Base-by-base conservation (phyloP, 2,888 invertebrate species). In the Agrotis segetum region DNA sequence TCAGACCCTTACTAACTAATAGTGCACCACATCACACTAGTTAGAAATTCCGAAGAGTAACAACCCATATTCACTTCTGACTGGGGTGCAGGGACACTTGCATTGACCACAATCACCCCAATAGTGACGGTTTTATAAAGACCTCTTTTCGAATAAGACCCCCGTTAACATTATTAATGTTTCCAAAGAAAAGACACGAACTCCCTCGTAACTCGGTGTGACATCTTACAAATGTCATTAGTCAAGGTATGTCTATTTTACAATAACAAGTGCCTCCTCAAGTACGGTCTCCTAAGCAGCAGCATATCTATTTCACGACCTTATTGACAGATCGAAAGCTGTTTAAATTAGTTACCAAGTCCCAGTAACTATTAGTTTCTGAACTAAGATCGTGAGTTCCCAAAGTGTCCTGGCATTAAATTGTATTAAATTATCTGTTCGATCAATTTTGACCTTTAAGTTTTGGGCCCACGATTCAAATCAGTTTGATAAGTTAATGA, bases 331-430 rank as follows among this genome's bases (percentile, higher is more conserved):
- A 21, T 59, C 71, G 4, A 63, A 56, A 70, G n/a, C 34, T 49
- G 59, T 71, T 66, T 49, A 71, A 60, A 59, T 76, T 56, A 63
- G 75, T 74, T 47, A 60, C 53, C 44, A 70, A 81, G 49, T 61
- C 7, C 29, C 24, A 49, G 61, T 74, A 73, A 65, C 63, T 71
- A 61, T 61, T 71, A 76, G 77, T 76, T 76, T 52, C 53, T 14
- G 44, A 79, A 77, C 67, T 67, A 67, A 64, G 77, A 66, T 58
- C 71, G 81, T 81, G 67, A 67, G 60, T 40, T 49, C 34, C 61
- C 64, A 50, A 67, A 79, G 59, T 67, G 24, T 50, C 52, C 44
- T 24, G 52, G 60, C 24, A 66, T 81, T 81, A 66, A 47, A 13
- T 66, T 56, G 52, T 66, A 44, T 50, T 50, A 55, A 67, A 63